Conservation (phyloP, 1,140 invertebrate genomes). For the Physella acuta region DNA sequence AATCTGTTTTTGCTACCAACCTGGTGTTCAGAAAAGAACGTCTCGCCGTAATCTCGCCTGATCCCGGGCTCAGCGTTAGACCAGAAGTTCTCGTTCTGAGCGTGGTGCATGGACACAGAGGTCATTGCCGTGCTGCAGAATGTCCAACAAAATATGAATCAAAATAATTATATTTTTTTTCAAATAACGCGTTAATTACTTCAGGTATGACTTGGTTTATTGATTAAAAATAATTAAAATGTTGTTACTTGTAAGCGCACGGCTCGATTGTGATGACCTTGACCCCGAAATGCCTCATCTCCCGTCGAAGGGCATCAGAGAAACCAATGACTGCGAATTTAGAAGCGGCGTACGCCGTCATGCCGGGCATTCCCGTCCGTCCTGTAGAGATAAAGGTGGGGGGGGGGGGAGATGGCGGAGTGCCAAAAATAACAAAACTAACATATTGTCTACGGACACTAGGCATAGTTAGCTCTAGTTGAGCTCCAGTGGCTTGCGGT, state of each 20-base stretch:
- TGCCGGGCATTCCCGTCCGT: constrained; percentile 74
- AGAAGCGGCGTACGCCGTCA: constrained; percentile 76
- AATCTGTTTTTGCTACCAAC: no score
- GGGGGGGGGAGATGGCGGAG: no score
- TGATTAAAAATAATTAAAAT: not conserved
- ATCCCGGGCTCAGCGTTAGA: constrained; percentile 25
- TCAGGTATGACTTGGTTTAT: not conserved
- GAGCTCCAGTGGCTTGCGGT: no score
- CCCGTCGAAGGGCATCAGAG: constrained; percentile 50
- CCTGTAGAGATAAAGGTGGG: no score
- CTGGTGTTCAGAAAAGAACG: constrained; percentile 29
- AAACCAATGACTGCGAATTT: constrained; percentile 74
- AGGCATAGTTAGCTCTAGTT: no score
- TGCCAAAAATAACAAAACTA: no score
- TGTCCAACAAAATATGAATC: not conserved
- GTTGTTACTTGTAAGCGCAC: constrained; percentile 22
- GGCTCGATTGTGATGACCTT: constrained; percentile 56
- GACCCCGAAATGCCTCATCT: constrained; percentile 56
- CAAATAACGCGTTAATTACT: not conserved
- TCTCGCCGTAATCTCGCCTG: constrained; percentile 34
- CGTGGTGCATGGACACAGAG: constrained; percentile 29
- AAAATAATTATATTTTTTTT: not conserved
- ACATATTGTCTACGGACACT: no score
- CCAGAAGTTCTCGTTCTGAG: constrained; percentile 31
- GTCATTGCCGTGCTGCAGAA: not conserved